Evolutionary conservation across 1,140 invertebrate genomes (phyloP).

Genomic region (Calycopis cecrops): DNA sequence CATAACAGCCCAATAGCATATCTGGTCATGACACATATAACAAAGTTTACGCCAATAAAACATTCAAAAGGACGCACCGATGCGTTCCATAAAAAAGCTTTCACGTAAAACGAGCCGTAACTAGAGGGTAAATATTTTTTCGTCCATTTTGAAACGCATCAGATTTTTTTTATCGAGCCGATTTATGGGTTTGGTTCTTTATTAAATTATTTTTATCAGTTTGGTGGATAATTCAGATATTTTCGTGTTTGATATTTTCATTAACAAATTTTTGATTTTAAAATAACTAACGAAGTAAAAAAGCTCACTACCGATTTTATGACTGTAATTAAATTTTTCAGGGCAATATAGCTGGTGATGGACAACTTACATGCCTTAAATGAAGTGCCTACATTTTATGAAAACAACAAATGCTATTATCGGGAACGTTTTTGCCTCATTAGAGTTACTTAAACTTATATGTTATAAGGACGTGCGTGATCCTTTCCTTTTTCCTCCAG

Average conservation of each 20-base stretch:
- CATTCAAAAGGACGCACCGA: conserved; percentile 42
- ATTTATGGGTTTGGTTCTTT: conserved; percentile 29
- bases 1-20: conserved; percentile 1
- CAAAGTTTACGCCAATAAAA: conserved; percentile 42
- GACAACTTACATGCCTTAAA: too few species aligned
- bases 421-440: too few species aligned
- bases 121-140: conserved; percentile 35
- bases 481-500: too few species aligned
- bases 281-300: too few species aligned
- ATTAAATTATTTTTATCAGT: conserved; percentile 28
- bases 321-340: too few species aligned
- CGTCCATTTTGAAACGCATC: conserved; percentile 36
- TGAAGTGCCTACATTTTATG: too few species aligned
- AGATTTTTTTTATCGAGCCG: conserved; percentile 31
- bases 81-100: conserved; percentile 42
- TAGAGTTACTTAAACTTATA: too few species aligned
- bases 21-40: conserved; percentile 37
- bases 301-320: too few species aligned
- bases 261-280: too few species aligned
- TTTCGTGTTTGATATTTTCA: neutral
- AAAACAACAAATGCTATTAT: too few species aligned
- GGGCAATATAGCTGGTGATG: too few species aligned
- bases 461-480: too few species aligned
- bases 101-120: conserved; percentile 41
- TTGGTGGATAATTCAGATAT: neutral